Conservation (phyloP, 2,888 invertebrate species). For the Melitaea athalia region DNA sequence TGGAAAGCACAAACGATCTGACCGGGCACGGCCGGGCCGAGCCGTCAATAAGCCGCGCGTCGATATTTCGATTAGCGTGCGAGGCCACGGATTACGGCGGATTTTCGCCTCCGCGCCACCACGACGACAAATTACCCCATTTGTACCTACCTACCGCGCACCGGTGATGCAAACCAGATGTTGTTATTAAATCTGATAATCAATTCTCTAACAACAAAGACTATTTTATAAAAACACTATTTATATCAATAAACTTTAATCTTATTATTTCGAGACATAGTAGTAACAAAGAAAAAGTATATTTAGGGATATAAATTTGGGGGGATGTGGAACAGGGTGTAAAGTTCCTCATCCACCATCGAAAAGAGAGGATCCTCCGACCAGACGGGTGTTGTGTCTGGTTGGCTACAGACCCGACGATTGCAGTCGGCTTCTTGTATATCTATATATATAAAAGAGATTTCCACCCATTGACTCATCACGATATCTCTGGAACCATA, state of each 20-base stretch:
- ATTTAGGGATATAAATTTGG: too few relatives aligned
- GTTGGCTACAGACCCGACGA: too few relatives aligned
- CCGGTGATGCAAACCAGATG: conserved; percentile 23
- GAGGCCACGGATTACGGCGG: conserved; percentile 74
- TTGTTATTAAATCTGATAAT: conserved; percentile 6
- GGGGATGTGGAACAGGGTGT: too few relatives aligned
- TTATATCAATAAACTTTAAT: background rate
- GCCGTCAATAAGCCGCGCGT: conserved; percentile 68
- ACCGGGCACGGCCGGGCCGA: conserved; percentile 27
- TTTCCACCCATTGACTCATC: too few relatives aligned
- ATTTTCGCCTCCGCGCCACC: conserved; percentile 72
- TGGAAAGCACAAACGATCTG: conserved; percentile 11
- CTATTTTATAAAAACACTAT: background rate
- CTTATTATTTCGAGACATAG: too few relatives aligned
- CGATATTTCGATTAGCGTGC: conserved; percentile 80
- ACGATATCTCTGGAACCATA: too few relatives aligned
- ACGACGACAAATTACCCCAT: conserved; percentile 74
- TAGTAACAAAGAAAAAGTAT: too few relatives aligned
- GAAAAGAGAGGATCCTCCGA: too few relatives aligned
- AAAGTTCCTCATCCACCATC: too few relatives aligned
- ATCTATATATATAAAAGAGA: too few relatives aligned
- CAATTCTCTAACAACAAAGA: conserved; percentile 3
- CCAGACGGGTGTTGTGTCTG: too few relatives aligned
- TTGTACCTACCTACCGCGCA: conserved; percentile 58
- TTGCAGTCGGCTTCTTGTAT: too few relatives aligned